phyloP scores from a whole-genome alignment of 1,140 invertebrate species.

The Brachionus rubens region DNA sequence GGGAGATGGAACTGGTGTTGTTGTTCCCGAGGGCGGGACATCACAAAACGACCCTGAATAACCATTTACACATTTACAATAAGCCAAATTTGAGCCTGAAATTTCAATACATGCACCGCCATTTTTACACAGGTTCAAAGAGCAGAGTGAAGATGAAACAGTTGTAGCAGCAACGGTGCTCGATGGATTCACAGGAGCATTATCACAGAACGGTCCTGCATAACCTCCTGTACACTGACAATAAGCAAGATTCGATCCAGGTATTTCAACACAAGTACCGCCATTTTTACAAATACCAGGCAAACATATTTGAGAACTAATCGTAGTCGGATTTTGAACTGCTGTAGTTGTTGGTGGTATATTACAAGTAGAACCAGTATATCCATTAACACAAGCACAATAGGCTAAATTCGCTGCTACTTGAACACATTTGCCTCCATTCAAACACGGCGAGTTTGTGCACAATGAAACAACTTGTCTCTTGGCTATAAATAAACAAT shows the following conservation, averaged over 20 bases:
- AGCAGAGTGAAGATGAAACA: neutral
- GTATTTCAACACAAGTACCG: neutral
- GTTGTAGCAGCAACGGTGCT: neutral
- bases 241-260: neutral
- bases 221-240: neutral
- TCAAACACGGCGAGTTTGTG: neutral
- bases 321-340: neutral
- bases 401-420: neutral
- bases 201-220: constrained; percentile 4
- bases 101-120: neutral
- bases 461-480: neutral
- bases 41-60: constrained; percentile 19
- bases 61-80: neutral
- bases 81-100: neutral
- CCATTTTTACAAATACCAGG: neutral
- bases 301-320: neutral
- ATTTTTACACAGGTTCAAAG: neutral
- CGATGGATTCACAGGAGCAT: neutral
- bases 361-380: neutral
- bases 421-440: constrained; percentile 9
- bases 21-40: neutral
- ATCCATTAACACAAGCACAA: constrained; percentile 1
- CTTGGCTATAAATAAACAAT: neutral
- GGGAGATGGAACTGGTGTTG: neutral
- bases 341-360: neutral